A percentile compares a stretch with the other conserved stretches of the same genome.
Evolutionary conservation across 2,113 vertebrate species (phyloP).

Genomic region (Pongo abelii): DNA sequence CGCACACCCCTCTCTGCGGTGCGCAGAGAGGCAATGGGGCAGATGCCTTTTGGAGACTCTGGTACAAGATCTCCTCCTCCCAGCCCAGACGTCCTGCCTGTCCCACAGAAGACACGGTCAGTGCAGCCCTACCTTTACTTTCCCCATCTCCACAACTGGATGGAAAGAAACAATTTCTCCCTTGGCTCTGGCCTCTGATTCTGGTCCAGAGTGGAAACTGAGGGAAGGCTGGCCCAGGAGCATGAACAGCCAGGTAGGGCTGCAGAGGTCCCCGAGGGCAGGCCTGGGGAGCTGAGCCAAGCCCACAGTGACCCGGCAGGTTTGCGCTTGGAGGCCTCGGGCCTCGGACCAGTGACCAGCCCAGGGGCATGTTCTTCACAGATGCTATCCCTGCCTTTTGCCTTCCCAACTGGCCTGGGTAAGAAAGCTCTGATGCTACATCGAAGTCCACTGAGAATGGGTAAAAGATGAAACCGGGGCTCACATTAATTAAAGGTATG

Average conservation of each 20-base stretch:
- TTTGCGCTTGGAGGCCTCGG: background rate
- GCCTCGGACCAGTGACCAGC: no score
- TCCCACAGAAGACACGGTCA: background rate
- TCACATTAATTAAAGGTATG: background rate
- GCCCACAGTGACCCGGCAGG: background rate
- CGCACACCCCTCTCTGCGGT: no score
- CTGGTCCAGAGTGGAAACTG: background rate
- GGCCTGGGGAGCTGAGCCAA: background rate
- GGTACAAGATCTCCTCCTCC: background rate
- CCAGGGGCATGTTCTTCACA: background rate
- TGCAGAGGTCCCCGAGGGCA: background rate
- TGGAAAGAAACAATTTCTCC: background rate
- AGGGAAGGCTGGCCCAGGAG: background rate
- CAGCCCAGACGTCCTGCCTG: background rate
- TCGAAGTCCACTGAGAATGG: background rate
- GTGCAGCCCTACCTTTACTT: background rate
- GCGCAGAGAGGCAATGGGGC: no score
- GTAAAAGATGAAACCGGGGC: background rate
- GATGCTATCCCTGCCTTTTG: fast-evolving
- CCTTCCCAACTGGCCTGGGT: background rate
- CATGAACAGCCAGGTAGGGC: background rate
- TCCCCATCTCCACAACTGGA: background rate
- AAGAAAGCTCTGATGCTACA: background rate
- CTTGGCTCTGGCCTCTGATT: background rate
- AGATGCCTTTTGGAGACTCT: background rate